These are phyloP conservation scores for Mus spretus DNA, from an alignment of 2,797 vertebrate species.

Conservation along the genomic window DNA sequence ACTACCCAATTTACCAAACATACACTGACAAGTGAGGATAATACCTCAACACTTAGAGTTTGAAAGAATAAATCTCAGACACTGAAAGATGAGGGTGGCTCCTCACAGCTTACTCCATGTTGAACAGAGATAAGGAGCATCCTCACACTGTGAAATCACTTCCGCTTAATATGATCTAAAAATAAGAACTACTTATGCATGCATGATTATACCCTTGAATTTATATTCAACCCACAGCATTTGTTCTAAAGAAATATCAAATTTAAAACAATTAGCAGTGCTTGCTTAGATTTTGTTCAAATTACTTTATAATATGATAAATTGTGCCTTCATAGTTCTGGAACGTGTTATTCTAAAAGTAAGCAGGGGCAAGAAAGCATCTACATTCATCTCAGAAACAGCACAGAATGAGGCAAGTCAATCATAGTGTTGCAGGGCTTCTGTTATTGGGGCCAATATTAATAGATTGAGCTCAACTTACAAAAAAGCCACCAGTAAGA, in stretches of 20 bases:
- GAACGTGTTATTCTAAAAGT: slow-evolving; percentile 24
- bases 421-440: neutral
- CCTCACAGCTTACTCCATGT: slow-evolving; percentile 4
- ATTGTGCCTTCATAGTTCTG: neutral
- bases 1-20: neutral
- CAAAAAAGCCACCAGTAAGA: neutral
- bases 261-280: slow-evolving; percentile 60
- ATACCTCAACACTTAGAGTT: neutral
- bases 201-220: slow-evolving; percentile 44
- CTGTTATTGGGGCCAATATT: neutral
- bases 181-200: slow-evolving; percentile 50
- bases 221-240: slow-evolving; percentile 48
- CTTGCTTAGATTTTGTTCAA: slow-evolving; percentile 56
- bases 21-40: neutral
- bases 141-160: slow-evolving; percentile 46
- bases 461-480: neutral
- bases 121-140: neutral
- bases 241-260: slow-evolving; percentile 57
- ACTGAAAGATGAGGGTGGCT: slow-evolving; percentile 3
- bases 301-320: slow-evolving; percentile 37
- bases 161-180: slow-evolving; percentile 33
- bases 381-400: neutral
- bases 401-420: neutral
- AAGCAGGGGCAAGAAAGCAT: neutral
- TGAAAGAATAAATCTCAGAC: neutral